Base-by-base conservation (phyloP, 2,888 invertebrate genomes). In the Sminthurides aquaticus region DNA sequence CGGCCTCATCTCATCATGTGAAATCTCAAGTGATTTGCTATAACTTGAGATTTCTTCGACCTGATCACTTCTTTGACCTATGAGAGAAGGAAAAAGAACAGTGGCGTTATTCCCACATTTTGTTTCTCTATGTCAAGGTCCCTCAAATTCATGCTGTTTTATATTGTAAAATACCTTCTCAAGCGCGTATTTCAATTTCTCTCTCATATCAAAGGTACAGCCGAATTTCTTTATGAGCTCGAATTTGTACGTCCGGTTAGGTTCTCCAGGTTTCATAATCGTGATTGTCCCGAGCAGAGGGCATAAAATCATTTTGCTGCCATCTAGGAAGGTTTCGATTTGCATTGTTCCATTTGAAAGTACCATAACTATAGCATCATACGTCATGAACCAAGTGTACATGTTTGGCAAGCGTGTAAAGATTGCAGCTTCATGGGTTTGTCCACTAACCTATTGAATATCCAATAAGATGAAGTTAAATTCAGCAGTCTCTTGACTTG, bases 241-340 rank as follows among this genome's bases (percentile, higher is more conserved):
- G 78, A 97, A 89, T 64, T 90, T 85, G 82, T 89, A 98, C 24
- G 98, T 98, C 70, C 89, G 84, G 84, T 96, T 95, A 76, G 91
- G 89, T 79, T 90, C 90, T 65, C 91, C 89, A 59, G 87, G 86
- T 79, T 97, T 95, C 74, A 99, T 95, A 79, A 91, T 97, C 0
- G 98, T 97, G 8, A 96, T 91, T 1, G 99, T 98, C 74, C 88
- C 88, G 96, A 99, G 96, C 69, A 97, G 82, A 1, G 99, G 98
- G 77, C 99, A 99, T 75, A 99, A 83, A 71, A 99, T 97, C 66
- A 99, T 89, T 81, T 99, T 99, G 60, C 94, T 90, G 80, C 99
- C 99, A 79, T 99, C 98, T 65, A 80, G 78, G 79, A 91, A 90
- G 82, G 97, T 97, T 80, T 97, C 97, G 62, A 97, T 88, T 93